Conservation (phyloP, 2,797 vertebrate species). For the Sebastes hubbsi region DNA sequence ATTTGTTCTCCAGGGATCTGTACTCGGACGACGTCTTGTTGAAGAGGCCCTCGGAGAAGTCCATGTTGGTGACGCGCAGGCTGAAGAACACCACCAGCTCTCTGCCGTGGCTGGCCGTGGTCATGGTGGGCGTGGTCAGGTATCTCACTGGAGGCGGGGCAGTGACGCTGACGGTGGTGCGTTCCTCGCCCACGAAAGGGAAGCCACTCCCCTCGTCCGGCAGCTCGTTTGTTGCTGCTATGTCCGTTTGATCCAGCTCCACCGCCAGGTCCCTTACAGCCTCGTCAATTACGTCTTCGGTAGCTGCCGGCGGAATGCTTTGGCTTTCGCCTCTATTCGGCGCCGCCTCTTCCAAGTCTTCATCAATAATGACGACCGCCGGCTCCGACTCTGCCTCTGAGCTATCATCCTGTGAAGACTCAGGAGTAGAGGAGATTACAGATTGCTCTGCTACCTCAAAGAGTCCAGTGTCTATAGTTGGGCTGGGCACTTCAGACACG, state of each 20-base stretch:
- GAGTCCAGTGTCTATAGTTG: slow-evolving; percentile 49
- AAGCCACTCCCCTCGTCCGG: slow-evolving; percentile 72
- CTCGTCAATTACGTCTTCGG: not conserved
- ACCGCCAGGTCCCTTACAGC: slow-evolving; percentile 57
- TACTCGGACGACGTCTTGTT: slow-evolving; percentile 91
- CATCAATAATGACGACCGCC: slow-evolving; percentile 28
- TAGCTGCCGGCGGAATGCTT: not conserved
- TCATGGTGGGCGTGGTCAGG: slow-evolving; percentile 85
- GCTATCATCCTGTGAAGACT: slow-evolving; percentile 11
- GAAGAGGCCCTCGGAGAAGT: slow-evolving; percentile 91
- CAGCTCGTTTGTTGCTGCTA: slow-evolving; percentile 52
- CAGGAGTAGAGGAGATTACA: not conserved
- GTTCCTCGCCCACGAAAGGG: slow-evolving; percentile 15
- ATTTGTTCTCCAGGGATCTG: slow-evolving; percentile 86
- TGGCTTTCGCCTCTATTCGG: slow-evolving; percentile 1
- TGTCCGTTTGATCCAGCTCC: slow-evolving; percentile 55
- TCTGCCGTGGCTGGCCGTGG: slow-evolving; percentile 76
- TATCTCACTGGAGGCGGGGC: slow-evolving; percentile 75
- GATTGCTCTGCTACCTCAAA: slow-evolving; percentile 50
- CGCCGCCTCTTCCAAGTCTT: slow-evolving; percentile 29
- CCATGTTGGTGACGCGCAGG: slow-evolving; percentile 90
- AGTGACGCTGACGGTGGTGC: slow-evolving; percentile 52
- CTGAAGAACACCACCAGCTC: slow-evolving; percentile 96
- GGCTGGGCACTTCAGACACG: slow-evolving; percentile 5
- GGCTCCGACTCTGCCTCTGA: slow-evolving; percentile 12